phyloP scores from a whole-genome alignment of 1,140 invertebrate genomes.

The Rhagoletis zephyria region DNA sequence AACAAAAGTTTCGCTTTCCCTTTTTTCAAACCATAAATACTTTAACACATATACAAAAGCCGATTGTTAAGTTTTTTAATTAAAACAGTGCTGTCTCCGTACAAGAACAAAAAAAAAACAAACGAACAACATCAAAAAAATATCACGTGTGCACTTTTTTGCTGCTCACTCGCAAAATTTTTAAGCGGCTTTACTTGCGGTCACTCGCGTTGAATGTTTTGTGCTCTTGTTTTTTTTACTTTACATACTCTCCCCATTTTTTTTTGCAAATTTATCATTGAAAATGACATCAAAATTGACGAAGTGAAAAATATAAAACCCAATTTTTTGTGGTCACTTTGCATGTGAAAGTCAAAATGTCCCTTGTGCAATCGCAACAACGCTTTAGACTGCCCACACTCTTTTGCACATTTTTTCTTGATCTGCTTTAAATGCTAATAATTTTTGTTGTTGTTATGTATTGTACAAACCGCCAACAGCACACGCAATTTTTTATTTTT shows the following conservation, averaged over 20 bases:
- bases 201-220: neutral
- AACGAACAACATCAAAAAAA: neutral
- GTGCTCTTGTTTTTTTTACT: neutral
- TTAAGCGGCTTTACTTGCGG: constrained; percentile 23
- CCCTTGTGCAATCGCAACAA: neutral
- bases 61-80: neutral
- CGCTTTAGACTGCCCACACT: neutral
- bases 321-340: constrained; percentile 3
- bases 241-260: too few species aligned
- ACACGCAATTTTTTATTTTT: neutral
- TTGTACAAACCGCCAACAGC: neutral
- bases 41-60: too few species aligned
- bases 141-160: neutral
- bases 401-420: neutral
- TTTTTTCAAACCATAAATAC: too few species aligned
- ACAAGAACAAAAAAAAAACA: neutral
- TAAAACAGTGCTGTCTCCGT: neutral
- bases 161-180: neutral
- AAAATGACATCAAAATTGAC: constrained; percentile 7
- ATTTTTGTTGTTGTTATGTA: neutral
- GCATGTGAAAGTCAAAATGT: neutral
- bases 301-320: neutral
- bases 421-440: neutral
- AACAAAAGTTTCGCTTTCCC: too few species aligned
- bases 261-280: neutral